Evolutionary conservation across 2,113 vertebrate genomes (phyloP), one percentile per base, ranked within the genome.

Genomic region (Capreolus pygargus): DNA sequence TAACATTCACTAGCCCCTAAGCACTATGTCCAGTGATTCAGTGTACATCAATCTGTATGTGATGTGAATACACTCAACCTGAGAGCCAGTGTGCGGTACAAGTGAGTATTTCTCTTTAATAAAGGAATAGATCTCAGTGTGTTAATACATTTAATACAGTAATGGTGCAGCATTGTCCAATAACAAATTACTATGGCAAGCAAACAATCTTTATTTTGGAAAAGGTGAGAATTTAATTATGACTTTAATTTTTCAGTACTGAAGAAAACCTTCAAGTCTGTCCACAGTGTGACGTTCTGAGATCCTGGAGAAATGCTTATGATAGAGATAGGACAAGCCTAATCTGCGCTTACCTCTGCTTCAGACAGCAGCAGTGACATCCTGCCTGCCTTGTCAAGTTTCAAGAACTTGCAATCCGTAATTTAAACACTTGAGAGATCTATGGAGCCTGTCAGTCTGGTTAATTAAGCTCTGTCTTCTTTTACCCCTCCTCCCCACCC

Each of bases 371-470:
- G 96, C 98, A 67, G 97, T 99, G 98, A 98, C 98, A 98, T 98
- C 97, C 96, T 0, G 82, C 98, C 98, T 98, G 97, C 96, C 98
- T 98, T 98, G 98, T 99, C 98, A 98, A 98, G 98, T 99, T 99
- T 99, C 98, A 98, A 99, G 98, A 98, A 98, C 98, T 98, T 98
- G 93, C 98, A 98, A 98, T 99, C 98, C 98, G 99, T 99, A 99
- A 99, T 99, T 99, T 99, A 99, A 99, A 99, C 98, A 99, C 99
- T 99, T 98, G 98, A 99, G 98, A 99, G 98, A 98, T 98, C 98
- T 99, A 98, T 98, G 98, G 98, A 99, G 98, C 98, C 98, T 99
- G 99, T 98, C 99, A 98, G 97, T 98, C 98, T 99, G 98, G 97
- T 98, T 99, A 99, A 99, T 99, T 98, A 99, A 99, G 98, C 98